Evolutionary conservation across 2,113 vertebrate species (phyloP).

Genomic region (Ammodytes marinus): DNA sequence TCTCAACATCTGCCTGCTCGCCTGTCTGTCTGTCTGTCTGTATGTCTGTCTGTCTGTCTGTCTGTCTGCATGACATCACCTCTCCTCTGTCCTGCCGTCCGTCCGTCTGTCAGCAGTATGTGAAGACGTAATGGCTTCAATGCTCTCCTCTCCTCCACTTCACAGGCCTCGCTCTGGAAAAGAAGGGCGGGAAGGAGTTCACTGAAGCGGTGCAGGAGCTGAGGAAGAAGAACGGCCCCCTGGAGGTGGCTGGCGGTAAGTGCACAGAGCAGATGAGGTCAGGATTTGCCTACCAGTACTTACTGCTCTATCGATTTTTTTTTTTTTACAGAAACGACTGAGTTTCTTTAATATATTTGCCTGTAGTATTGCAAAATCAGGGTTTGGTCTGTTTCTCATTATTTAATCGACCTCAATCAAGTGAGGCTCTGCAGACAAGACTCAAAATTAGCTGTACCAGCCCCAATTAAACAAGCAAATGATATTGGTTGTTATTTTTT

Average conservation of each 20-base stretch:
- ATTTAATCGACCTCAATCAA: neutral
- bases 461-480: neutral
- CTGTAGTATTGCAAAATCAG: neutral
- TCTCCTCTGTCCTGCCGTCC: conserved; percentile 25
- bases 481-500: neutral
- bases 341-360: too few relatives aligned
- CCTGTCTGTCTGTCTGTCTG: conserved; percentile 14
- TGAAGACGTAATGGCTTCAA: conserved; percentile 32
- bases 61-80: neutral
- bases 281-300: neutral
- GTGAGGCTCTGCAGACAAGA: neutral
- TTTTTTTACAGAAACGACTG: neutral
- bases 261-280: neutral
- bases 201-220: conserved; percentile 92
- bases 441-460: neutral
- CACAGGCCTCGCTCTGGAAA: conserved; percentile 94
- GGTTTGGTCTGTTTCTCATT: neutral
- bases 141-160: conserved; percentile 64
- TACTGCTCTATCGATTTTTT: neutral
- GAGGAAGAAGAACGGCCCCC: conserved; percentile 95
- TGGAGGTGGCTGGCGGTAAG: conserved; percentile 96
- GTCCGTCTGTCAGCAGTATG: neutral
- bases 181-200: conserved; percentile 97
- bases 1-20: conserved; percentile 19
- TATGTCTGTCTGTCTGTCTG: neutral